Evolutionary conservation across 92 coral and sea anemone species (phyloP).

Genomic region (Anthopleura xanthogrammica): DNA sequence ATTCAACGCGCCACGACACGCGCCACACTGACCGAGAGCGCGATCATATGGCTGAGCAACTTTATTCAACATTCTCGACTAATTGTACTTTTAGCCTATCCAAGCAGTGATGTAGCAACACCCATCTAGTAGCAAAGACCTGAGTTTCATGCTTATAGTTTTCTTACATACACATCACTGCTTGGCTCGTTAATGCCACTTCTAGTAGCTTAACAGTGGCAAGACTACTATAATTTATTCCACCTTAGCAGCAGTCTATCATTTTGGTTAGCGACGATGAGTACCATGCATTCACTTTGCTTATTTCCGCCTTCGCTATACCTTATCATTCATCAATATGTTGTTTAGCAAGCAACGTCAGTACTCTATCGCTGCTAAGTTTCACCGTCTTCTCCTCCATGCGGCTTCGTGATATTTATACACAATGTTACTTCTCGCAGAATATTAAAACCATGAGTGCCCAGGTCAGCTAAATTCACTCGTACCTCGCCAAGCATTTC

Average conservation of each 20-base stretch:
- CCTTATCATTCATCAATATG: not conserved
- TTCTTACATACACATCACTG: too few relatives aligned
- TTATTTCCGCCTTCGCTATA: not conserved
- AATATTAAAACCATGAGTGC: conserved; percentile 85
- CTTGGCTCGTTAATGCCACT: too few relatives aligned
- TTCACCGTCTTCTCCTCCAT: conserved; percentile 26
- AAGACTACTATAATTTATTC: not conserved
- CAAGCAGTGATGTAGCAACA: not conserved
- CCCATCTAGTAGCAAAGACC: not conserved
- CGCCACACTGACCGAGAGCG: too few relatives aligned
- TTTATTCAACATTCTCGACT: too few relatives aligned
- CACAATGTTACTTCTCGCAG: conserved; percentile 85
- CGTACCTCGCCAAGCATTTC: conserved; percentile 78
- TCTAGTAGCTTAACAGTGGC: not conserved
- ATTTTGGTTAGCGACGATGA: not conserved
- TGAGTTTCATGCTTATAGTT: too few relatives aligned
- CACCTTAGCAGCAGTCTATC: not conserved
- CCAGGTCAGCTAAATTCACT: conserved; percentile 73
- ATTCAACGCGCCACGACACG: too few relatives aligned
- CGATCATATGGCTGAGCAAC: too few relatives aligned
- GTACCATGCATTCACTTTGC: not conserved
- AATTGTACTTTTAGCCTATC: too few relatives aligned
- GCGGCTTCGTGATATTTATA: conserved; percentile 72
- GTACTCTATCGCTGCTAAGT: not conserved
- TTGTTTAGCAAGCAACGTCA: not conserved